Evolutionary conservation across 2,888 invertebrate species (phyloP).

Genomic region (Dynastes maya): DNA sequence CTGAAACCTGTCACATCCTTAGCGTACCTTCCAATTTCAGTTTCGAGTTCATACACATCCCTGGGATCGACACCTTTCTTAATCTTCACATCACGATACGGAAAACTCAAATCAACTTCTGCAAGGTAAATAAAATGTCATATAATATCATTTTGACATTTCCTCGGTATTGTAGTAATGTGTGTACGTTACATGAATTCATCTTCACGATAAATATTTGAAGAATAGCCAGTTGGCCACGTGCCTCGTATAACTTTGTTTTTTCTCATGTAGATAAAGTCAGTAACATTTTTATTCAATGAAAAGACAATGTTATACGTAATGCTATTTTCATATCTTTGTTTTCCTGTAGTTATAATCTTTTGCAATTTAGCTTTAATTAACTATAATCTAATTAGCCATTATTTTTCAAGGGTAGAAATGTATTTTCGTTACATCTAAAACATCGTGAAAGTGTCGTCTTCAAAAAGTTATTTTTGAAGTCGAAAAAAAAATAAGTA

Average conservation of each 20-base stretch:
- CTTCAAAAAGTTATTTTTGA: background rate
- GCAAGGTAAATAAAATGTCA: slow-evolving; percentile 67
- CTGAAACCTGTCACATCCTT: background rate
- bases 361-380: background rate
- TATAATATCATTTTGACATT: slow-evolving; percentile 38
- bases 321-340: background rate
- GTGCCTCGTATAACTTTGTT: slow-evolving; percentile 14
- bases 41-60: slow-evolving; percentile 88
- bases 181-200: background rate
- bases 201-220: background rate
- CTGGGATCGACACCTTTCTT: slow-evolving; percentile 89
- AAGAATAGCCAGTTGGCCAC: slow-evolving; percentile 39
- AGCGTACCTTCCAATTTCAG: slow-evolving; percentile 94
- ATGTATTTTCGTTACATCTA: background rate
- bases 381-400: background rate
- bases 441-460: background rate
- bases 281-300: slow-evolving; percentile 28
- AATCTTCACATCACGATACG: slow-evolving; percentile 88
- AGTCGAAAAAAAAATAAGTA: background rate
- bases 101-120: slow-evolving; percentile 93
- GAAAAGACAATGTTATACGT: slow-evolving; percentile 2
- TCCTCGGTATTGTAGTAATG: background rate
- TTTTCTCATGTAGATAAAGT: background rate
- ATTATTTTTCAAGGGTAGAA: background rate
- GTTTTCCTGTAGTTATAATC: too few relatives aligned